Evolutionary conservation across 2,888 invertebrate species (phyloP).

Genomic region (Dryadula phaetusa): DNA sequence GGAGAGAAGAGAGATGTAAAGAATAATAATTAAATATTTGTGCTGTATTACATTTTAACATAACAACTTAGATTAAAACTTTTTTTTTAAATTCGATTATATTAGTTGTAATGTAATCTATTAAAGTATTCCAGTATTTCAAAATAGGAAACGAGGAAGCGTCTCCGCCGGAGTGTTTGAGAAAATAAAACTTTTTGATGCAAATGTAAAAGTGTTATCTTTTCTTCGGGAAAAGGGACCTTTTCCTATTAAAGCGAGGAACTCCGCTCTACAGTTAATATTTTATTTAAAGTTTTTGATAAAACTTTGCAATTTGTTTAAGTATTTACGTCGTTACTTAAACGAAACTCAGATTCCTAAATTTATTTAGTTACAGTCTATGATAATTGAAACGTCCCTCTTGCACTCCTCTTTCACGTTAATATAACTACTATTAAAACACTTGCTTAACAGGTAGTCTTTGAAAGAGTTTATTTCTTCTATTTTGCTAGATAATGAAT

Average conservation of each 20-base stretch:
- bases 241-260: slow-evolving; percentile 11
- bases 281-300: slow-evolving; percentile 21
- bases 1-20: too few species aligned
- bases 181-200: slow-evolving; percentile 27
- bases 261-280: slow-evolving; percentile 15
- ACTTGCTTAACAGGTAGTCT: too few species aligned
- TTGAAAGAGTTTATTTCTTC: too few species aligned
- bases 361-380: slow-evolving; percentile 9
- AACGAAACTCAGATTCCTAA: neutral
- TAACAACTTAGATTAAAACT: too few species aligned
- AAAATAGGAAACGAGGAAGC: neutral
- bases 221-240: slow-evolving; percentile 11
- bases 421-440: neutral
- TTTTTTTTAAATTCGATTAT: neutral
- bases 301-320: slow-evolving; percentile 15
- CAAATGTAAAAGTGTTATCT: slow-evolving; percentile 27
- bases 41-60: too few species aligned
- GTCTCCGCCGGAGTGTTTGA: neutral
- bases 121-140: neutral
- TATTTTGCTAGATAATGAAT: too few species aligned
- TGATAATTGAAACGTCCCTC: slow-evolving; percentile 8
- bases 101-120: too few species aligned
- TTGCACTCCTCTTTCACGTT: neutral
- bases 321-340: slow-evolving; percentile 9
- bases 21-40: too few species aligned